Conservation (phyloP, 1,140 invertebrate species). For the Drosophila sucinea region DNA sequence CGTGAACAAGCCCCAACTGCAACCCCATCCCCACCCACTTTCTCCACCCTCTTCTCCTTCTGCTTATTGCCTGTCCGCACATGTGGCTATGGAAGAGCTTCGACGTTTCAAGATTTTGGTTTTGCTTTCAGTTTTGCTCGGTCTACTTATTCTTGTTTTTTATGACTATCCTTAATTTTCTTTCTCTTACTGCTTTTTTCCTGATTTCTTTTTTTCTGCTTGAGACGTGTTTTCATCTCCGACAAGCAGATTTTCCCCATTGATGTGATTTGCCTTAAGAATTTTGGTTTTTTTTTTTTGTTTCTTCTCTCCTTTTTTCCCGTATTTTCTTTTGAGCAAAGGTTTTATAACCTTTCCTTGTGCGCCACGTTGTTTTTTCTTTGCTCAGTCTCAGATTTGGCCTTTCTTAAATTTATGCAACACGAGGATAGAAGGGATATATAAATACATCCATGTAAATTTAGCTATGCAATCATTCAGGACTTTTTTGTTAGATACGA, state of each 20-base stretch:
- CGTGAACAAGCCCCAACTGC: constrained; percentile 30
- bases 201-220: constrained; percentile 23
- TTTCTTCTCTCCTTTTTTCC: constrained; percentile 22
- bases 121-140: constrained; percentile 24
- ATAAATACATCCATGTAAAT: background rate
- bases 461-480: background rate
- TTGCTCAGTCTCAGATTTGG: constrained; percentile 60
- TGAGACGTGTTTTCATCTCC: constrained; percentile 66
- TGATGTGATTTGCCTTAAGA: constrained; percentile 70
- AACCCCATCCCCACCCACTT: constrained; percentile 23
- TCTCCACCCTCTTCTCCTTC: constrained; percentile 20
- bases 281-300: constrained; percentile 45
- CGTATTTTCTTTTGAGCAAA: constrained; percentile 29
- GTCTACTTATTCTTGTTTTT: constrained; percentile 45
- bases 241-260: constrained; percentile 72
- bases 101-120: constrained; percentile 40
- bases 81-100: constrained; percentile 43
- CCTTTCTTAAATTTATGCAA: constrained; percentile 69
- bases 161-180: constrained; percentile 72
- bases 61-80: constrained; percentile 27
- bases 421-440: constrained; percentile 52
- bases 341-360: constrained; percentile 48
- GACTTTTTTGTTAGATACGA: too few species aligned
- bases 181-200: constrained; percentile 27
- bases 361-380: constrained; percentile 64